A percentile compares a stretch with the other conserved stretches of the same genome.
phyloP scores from a whole-genome alignment of 2,797 vertebrate species.

The Adrianichthys oophorus region DNA sequence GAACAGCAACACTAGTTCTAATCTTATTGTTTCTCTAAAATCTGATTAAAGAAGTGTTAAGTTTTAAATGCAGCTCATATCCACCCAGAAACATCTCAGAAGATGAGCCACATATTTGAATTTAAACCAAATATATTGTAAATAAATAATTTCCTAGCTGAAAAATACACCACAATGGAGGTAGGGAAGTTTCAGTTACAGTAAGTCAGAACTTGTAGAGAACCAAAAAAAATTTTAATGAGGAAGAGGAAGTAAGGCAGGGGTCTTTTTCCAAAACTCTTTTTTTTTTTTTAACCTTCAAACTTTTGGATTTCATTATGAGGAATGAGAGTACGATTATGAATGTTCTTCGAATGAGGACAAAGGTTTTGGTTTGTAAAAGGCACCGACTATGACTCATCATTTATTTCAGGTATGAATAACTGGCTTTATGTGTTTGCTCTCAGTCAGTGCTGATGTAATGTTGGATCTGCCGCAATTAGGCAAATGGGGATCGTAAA shows the following conservation, averaged over 20 bases:
- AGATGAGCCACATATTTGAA: too few species aligned
- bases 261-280: constrained; percentile 14
- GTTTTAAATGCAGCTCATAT: too few species aligned
- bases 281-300: constrained; percentile 17
- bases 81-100: too few species aligned
- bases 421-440: constrained; percentile 27
- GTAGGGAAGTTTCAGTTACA: too few species aligned
- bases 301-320: constrained; percentile 39
- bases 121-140: too few species aligned
- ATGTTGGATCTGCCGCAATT: constrained; percentile 51
- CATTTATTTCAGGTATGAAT: constrained; percentile 61
- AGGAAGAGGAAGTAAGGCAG: constrained; percentile 50
- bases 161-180: too few species aligned
- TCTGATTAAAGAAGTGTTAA: too few species aligned
- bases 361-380: constrained; percentile 22
- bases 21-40: too few species aligned
- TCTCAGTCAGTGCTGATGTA: constrained; percentile 57
- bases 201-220: too few species aligned
- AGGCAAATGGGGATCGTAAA: constrained; percentile 24
- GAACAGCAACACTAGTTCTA: too few species aligned
- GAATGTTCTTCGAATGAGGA: constrained; percentile 17
- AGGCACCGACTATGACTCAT: constrained; percentile 51
- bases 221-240: neutral
- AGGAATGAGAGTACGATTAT: constrained; percentile 38
- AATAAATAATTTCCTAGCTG: too few species aligned